These are phyloP conservation scores for Meloidogyne hapla DNA, from an alignment of 1,140 invertebrate species.

Conservation along the genomic window DNA sequence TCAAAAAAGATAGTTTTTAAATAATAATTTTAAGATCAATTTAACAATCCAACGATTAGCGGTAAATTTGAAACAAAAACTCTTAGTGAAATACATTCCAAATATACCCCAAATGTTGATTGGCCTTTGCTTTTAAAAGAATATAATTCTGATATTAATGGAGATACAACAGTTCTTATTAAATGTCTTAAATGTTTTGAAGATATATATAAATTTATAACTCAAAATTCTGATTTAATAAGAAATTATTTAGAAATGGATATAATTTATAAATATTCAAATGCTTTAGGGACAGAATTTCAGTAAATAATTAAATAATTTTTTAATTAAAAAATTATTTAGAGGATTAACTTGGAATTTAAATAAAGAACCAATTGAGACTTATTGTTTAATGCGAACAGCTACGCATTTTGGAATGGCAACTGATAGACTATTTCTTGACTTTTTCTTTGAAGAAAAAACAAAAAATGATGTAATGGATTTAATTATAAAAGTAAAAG, in stretches of 20 bases:
- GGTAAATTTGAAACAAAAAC: neutral
- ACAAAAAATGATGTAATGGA: neutral
- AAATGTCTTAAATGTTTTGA: neutral
- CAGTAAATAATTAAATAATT: neutral
- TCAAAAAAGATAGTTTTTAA: too few relatives aligned
- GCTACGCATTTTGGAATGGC: neutral
- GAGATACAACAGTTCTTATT: neutral
- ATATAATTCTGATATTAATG: neutral
- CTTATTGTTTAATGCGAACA: neutral
- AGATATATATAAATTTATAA: neutral
- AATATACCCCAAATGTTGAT: neutral
- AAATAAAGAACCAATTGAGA: neutral
- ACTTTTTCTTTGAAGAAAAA: neutral
- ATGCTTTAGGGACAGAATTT: neutral
- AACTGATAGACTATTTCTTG: neutral
- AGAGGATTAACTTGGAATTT: neutral
- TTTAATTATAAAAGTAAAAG: neutral
- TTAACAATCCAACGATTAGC: neutral
- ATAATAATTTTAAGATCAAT: neutral
- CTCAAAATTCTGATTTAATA: neutral
- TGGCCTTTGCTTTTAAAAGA: neutral
- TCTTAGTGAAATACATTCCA: neutral
- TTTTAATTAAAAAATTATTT: neutral
- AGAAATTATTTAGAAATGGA: neutral
- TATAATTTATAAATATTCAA: neutral